phyloP scores from a whole-genome alignment of 1,140 invertebrate genomes.

The Brachionus manjavacas region DNA sequence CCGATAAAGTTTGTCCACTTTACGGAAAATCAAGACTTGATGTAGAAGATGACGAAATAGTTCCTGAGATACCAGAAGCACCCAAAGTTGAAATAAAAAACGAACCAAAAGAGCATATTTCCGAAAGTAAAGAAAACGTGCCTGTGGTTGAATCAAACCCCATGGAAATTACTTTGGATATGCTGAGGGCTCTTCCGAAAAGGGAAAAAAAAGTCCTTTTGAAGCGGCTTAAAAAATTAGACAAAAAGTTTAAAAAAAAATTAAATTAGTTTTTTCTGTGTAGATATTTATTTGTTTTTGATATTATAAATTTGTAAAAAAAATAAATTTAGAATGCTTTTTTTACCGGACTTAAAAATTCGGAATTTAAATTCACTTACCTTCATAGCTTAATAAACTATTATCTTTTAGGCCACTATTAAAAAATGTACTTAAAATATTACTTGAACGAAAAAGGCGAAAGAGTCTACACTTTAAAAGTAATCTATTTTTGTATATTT shows the following conservation, averaged over 20 bases:
- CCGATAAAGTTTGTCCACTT: conserved; percentile 89
- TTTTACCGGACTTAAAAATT: conserved; percentile 19
- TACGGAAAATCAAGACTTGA: conserved; percentile 60
- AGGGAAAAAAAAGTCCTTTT: conserved; percentile 31
- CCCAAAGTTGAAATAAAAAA: background rate
- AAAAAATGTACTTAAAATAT: conserved; percentile 57
- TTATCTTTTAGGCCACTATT: background rate
- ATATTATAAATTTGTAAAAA: background rate
- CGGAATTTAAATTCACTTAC: background rate
- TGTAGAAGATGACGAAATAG: background rate
- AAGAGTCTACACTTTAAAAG: conserved; percentile 58
- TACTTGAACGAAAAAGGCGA: conserved; percentile 56
- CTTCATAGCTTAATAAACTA: background rate
- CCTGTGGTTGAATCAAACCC: background rate
- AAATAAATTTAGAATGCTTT: background rate
- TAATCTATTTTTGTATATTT: conserved; percentile 42
- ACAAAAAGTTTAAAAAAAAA: conserved; percentile 12
- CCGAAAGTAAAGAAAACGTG: background rate
- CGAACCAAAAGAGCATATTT: background rate
- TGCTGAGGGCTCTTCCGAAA: conserved; percentile 13
- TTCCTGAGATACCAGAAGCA: background rate
- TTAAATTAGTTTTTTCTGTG: background rate
- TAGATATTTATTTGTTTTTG: background rate
- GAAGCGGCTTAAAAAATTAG: background rate
- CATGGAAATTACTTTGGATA: conserved; percentile 2